These are phyloP conservation scores for Achatina immaculata DNA, from an alignment of 1,140 invertebrate genomes.

Conservation along the genomic window DNA sequence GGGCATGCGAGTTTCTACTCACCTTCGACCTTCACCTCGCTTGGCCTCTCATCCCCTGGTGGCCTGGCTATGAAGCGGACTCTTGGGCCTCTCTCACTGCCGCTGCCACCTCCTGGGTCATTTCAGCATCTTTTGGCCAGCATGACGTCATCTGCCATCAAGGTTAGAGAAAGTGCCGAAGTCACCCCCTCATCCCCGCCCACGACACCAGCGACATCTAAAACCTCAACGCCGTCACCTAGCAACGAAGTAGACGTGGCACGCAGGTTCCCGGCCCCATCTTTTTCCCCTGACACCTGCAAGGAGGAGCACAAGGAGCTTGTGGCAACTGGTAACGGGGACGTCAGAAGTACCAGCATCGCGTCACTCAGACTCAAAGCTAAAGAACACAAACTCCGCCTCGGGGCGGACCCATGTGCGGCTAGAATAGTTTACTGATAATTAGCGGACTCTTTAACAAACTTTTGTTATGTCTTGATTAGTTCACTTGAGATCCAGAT, in stretches of 20 bases:
- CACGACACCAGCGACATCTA: neutral
- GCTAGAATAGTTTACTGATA: constrained; percentile 12
- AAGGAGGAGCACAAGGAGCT: neutral
- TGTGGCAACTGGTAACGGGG: neutral
- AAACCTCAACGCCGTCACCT: neutral
- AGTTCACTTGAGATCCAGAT: too few species aligned
- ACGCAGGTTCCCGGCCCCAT: neutral
- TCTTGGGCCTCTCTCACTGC: constrained; percentile 56
- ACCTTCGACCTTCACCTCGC: constrained; percentile 32
- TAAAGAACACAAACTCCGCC: constrained; percentile 20
- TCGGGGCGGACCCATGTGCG: constrained; percentile 5
- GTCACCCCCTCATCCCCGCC: neutral
- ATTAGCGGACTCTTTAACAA: too few species aligned
- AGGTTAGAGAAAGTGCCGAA: constrained; percentile 71
- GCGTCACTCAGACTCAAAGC: constrained; percentile 31
- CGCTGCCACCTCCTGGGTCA: constrained; percentile 74
- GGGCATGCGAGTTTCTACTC: constrained; percentile 30
- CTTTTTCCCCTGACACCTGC: neutral
- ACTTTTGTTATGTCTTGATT: too few species aligned
- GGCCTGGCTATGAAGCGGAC: constrained; percentile 16
- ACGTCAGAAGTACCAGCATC: constrained; percentile 16
- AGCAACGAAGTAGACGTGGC: constrained; percentile 5
- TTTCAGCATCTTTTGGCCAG: constrained; percentile 88
- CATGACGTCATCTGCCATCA: constrained; percentile 77
- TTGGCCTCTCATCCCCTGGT: constrained; percentile 29